Conservation (phyloP, 1,140 invertebrate genomes). For the Pogonognathellus flavescens region DNA sequence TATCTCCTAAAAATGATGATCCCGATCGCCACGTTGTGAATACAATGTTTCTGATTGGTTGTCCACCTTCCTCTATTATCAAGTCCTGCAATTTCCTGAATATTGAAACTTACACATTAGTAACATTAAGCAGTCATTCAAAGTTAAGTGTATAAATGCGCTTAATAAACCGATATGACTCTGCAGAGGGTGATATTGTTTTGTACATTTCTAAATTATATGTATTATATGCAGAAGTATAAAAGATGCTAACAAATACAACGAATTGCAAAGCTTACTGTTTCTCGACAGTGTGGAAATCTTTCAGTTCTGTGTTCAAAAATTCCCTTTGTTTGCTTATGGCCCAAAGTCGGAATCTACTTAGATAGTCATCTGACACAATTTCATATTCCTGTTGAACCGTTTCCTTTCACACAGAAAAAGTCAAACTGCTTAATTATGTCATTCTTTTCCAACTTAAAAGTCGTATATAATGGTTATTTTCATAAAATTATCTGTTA, state of each 20-base stretch:
- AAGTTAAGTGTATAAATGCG: too few species aligned
- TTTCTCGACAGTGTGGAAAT: slow-evolving; percentile 44
- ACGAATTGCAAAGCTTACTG: background rate
- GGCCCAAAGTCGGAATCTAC: slow-evolving; percentile 57
- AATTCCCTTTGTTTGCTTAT: slow-evolving; percentile 54
- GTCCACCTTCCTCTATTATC: slow-evolving; percentile 65
- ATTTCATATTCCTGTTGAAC: slow-evolving; percentile 53
- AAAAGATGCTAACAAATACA: background rate
- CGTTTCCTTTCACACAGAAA: slow-evolving; percentile 49
- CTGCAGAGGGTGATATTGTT: too few species aligned
- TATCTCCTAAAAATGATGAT: slow-evolving; percentile 71
- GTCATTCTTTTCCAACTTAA: too few species aligned
- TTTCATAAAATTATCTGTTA: too few species aligned
- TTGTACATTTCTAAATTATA: too few species aligned
- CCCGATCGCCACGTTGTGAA: slow-evolving; percentile 68
- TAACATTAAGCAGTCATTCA: too few species aligned
- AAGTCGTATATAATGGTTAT: too few species aligned
- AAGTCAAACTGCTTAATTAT: too few species aligned
- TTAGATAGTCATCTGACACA: slow-evolving; percentile 49
- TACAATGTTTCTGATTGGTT: slow-evolving; percentile 64
- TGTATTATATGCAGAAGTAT: too few species aligned
- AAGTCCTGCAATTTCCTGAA: slow-evolving; percentile 60
- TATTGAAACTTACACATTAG: background rate
- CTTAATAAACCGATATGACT: too few species aligned
- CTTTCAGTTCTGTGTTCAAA: slow-evolving; percentile 52